A percentile compares a stretch with the other conserved stretches of the same genome.
These are phyloP conservation scores for Diarsia mendica DNA, from an alignment of 2,888 invertebrate genomes.

Conservation along the genomic window DNA sequence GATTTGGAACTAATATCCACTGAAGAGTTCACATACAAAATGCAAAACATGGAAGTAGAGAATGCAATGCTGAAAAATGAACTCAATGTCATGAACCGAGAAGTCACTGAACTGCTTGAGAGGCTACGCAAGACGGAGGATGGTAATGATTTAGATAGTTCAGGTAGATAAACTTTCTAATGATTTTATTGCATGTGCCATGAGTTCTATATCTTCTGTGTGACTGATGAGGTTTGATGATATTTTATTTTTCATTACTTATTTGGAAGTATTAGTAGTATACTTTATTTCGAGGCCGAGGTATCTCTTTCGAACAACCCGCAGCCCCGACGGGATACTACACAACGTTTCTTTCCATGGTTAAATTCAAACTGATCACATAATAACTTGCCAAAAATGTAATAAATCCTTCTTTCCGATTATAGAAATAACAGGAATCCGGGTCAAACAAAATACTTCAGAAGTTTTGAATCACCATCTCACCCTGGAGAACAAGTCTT, in stretches of 20 bases:
- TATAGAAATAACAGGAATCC: slow-evolving; percentile 74
- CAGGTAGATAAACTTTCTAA: slow-evolving; percentile 66
- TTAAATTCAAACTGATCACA: not conserved
- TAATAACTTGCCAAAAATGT: not conserved
- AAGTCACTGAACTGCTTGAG: slow-evolving; percentile 80
- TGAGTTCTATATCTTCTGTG: slow-evolving; percentile 1
- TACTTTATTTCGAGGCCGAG: too few species aligned
- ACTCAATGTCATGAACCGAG: slow-evolving; percentile 83
- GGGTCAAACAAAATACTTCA: slow-evolving; percentile 71
- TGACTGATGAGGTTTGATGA: slow-evolving; percentile 26
- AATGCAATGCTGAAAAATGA: slow-evolving; percentile 88
- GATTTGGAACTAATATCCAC: slow-evolving; percentile 75
- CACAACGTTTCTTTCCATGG: not conserved
- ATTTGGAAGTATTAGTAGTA: too few species aligned
- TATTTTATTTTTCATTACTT: slow-evolving; percentile 13
- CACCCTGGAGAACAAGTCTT: slow-evolving; percentile 73
- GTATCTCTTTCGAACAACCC: too few species aligned
- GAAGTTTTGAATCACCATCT: slow-evolving; percentile 67
- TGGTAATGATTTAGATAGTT: slow-evolving; percentile 78
- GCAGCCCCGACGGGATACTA: too few species aligned
- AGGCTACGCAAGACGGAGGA: slow-evolving; percentile 80
- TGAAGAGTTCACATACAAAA: slow-evolving; percentile 73
- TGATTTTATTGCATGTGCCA: slow-evolving; percentile 34
- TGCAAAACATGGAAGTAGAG: slow-evolving; percentile 86
- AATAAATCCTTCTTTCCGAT: slow-evolving; percentile 16